These are phyloP conservation scores for Leptodactylus fuscus DNA, from an alignment of 2,113 vertebrate genomes.

Conservation along the genomic window DNA sequence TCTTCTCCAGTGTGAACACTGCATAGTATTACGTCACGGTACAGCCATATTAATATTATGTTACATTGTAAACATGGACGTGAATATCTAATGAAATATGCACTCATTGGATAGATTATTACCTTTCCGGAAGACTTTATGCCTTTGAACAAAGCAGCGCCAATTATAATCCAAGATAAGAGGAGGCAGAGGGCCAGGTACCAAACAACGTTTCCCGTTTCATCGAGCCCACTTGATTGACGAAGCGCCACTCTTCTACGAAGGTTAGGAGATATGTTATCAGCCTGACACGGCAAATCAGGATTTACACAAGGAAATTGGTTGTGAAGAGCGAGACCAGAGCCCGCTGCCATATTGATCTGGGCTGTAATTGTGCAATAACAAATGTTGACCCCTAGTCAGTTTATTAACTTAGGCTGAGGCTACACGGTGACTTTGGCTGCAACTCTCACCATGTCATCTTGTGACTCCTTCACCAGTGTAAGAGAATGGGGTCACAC, in stretches of 20 bases:
- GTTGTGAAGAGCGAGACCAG: background rate
- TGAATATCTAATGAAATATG: background rate
- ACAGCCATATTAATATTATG: background rate
- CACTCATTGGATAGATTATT: background rate
- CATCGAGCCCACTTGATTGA: slow-evolving; percentile 82
- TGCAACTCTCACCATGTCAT: no score
- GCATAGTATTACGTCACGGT: background rate
- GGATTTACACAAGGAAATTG: background rate
- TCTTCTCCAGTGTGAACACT: background rate
- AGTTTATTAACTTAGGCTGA: no score
- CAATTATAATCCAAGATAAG: slow-evolving; percentile 83
- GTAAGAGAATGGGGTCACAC: no score
- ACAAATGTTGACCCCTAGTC: no score
- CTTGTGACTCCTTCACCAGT: no score
- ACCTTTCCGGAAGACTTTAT: slow-evolving; percentile 98
- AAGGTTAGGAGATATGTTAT: slow-evolving; percentile 48
- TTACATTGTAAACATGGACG: no score
- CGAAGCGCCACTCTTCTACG: slow-evolving; percentile 82
- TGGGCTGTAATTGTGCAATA: no score
- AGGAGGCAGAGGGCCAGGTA: slow-evolving; percentile 93
- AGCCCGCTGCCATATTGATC: background rate
- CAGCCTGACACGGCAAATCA: background rate
- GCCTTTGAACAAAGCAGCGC: slow-evolving; percentile 84
- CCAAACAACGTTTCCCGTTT: slow-evolving; percentile 90
- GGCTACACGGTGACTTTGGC: no score